Evolutionary conservation across 2,113 vertebrate genomes (phyloP), one percentile per base, ranked within the genome.

Genomic region (Montifringilla adamsi): DNA sequence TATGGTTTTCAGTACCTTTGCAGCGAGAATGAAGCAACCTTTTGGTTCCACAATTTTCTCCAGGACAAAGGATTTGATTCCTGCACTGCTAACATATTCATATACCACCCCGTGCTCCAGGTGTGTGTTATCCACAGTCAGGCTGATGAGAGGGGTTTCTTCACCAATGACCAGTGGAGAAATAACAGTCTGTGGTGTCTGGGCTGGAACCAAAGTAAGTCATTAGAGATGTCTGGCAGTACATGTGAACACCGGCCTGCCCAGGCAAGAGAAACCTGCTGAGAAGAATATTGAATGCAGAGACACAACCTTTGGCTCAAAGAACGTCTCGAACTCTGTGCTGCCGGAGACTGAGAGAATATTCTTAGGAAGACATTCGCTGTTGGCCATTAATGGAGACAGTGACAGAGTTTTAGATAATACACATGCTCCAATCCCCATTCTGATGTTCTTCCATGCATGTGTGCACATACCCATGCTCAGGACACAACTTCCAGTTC

Each of bases 71-170:
- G 98, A 98, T 96, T 98, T 99, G 96, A 99, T 98, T 18, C 99
- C 99, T 0, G 99, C 98, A 0, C 99, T 99, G 98, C 98, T 99
- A 81, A 99, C 97, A 1, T 99, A 99, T 78, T 99, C 99, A 0
- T 99, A 99, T 31, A 99, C 98, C 24, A 99, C 99, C 0, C 99
- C 99, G 0, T 99, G 99, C 96, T 99, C 99, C 97, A 99, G 95
- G 74, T 99, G 98, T 68, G 98, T 98, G 24, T 99, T 99, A 92
- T 99, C 99, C 81, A 99, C 99, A 0, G 98, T 99, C 97, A 99
- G 96, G 94, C 98, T 99, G 94, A 99, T 95, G 69, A 98, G 94
- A 13, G 98, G 98, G 19, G 95, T 93, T 56, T 97, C 98, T 78
- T 98, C 98, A 19, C 60, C 89, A 77, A 89, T 81, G 60, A 72